Evolutionary conservation across 2,888 invertebrate species (phyloP), one percentile per base, ranked within the genome.

Genomic region (Allophyes oxyacanthae): DNA sequence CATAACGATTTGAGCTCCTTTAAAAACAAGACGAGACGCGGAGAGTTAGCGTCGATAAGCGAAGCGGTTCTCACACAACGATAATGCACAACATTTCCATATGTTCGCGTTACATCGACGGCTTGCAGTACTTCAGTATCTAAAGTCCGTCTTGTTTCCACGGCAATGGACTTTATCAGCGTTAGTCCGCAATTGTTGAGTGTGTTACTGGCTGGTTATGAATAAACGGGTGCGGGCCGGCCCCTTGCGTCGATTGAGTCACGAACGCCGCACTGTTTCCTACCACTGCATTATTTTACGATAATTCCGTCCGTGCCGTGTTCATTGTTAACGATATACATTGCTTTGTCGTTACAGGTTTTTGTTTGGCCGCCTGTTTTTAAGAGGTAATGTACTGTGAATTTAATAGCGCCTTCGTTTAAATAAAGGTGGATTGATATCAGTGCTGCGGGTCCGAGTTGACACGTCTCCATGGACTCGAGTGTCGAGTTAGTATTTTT

Each of bases 221-320:
- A 78, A 79, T 74, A 73, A 62, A 77, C 80, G 74, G 78, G 80
- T 77, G 78, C 81, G 80, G 81, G 76, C 78, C 84, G 84, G 85
- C 86, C 86, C 82, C 86, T 83, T 79, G 81, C 83, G 81, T 80
- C 80, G 82, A 85, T 85, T 85, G 88, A 85, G 84, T 88, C 88
- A 88, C 87, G 87, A 85, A 85, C 83, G 60, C 82, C 85, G 86
- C 85, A 83, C 84, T 64, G 77, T 71, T 67, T 63, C 54, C 50
- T 75, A 82, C 83, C 79, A 82, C 81, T 78, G 79, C 81, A 84
- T 80, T 79, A 76, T 75, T 72, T 72, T 68, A 70, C 70, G 73
- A 82, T 83, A 81, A 82, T 80, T 77, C 48, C 34, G 36, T 59
- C 46, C 51, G 58, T 64, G 56, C 69, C 63, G 57, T 64, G 14